These are phyloP conservation scores for Ctenicera cuprea DNA, from an alignment of 2,888 invertebrate species.

Conservation along the genomic window DNA sequence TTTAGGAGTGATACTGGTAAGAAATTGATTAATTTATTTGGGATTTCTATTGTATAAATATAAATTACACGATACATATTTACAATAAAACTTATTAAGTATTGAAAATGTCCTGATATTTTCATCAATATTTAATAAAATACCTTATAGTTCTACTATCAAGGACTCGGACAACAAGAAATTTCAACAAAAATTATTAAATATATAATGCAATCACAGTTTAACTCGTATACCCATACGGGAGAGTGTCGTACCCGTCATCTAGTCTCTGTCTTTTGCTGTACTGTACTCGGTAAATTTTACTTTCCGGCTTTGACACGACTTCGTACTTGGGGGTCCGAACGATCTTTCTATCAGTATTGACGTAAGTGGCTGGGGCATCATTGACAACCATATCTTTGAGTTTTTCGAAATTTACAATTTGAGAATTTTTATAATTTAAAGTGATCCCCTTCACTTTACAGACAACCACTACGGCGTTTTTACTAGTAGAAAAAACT, in stretches of 20 bases:
- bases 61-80: too few relatives aligned
- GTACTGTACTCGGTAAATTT: not conserved
- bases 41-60: too few relatives aligned
- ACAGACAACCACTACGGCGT: slow-evolving; percentile 40
- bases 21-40: too few relatives aligned
- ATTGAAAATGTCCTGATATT: too few relatives aligned
- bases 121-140: too few relatives aligned
- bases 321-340: not conserved
- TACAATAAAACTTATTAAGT: too few relatives aligned
- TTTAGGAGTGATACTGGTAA: too few relatives aligned
- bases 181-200: too few relatives aligned
- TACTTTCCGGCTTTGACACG: not conserved
- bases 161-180: too few relatives aligned
- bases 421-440: slow-evolving; percentile 43
- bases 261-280: not conserved
- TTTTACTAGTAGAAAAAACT: slow-evolving; percentile 47
- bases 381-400: slow-evolving; percentile 7
- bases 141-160: too few relatives aligned
- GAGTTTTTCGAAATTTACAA: slow-evolving; percentile 44
- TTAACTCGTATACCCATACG: not conserved
- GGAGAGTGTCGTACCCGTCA: not conserved
- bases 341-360: slow-evolving; percentile 9
- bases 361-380: not conserved
- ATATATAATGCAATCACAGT: too few relatives aligned
- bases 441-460: slow-evolving; percentile 54